These are phyloP conservation scores for Molanna angustata DNA, from an alignment of 2,888 invertebrate genomes.

Conservation along the genomic window DNA sequence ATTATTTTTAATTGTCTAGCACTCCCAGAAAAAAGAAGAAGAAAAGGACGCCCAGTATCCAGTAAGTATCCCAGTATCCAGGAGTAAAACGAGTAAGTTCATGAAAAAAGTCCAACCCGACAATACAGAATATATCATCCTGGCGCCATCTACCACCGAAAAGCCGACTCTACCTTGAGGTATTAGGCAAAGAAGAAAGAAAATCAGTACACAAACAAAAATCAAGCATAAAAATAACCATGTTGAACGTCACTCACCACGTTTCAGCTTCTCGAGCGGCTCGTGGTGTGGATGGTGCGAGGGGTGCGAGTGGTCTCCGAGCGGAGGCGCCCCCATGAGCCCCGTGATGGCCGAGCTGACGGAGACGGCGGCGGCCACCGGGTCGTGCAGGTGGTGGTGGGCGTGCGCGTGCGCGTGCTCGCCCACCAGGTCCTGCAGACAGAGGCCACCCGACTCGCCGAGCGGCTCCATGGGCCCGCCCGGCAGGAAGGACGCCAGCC, in stretches of 20 bases:
- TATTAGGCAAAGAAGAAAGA: no score
- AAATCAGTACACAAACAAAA: no score
- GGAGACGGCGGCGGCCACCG: conserved; percentile 53
- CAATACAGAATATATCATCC: no score
- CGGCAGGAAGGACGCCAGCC: conserved; percentile 42
- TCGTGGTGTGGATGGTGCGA: conserved; percentile 69
- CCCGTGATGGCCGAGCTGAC: conserved; percentile 57
- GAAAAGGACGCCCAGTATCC: no score
- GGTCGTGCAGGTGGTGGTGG: conserved; percentile 50
- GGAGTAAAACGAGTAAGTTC: no score
- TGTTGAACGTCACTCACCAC: conserved; percentile 60
- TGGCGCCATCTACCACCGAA: no score
- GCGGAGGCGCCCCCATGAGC: conserved; percentile 46
- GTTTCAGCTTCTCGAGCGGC: conserved; percentile 74
- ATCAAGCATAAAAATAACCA: not conserved
- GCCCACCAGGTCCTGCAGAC: conserved; percentile 68
- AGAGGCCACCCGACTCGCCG: conserved; percentile 68
- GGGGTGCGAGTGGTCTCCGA: conserved; percentile 50
- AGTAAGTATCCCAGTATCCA: no score
- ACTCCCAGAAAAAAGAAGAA: no score
- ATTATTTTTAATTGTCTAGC: no score
- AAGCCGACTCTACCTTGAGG: no score
- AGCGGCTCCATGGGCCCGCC: conserved; percentile 68
- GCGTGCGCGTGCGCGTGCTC: conserved; percentile 50
- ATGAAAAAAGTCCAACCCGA: no score